These are phyloP conservation scores for Aphelinus certus DNA, from an alignment of 1,140 invertebrate species.

Conservation along the genomic window DNA sequence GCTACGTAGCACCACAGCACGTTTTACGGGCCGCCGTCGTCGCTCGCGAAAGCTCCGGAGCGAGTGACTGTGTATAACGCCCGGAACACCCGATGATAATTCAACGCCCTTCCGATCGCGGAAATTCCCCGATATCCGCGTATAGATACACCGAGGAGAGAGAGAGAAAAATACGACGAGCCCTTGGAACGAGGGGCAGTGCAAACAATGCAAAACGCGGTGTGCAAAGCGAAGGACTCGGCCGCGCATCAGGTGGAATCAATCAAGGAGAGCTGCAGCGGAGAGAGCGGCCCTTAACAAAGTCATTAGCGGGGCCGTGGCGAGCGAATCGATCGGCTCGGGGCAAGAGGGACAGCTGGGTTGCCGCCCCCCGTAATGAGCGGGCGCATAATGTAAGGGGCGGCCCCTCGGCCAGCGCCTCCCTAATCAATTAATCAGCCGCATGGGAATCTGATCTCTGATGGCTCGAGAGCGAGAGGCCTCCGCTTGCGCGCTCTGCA, in stretches of 20 bases:
- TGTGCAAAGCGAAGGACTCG: neutral
- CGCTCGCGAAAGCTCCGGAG: neutral
- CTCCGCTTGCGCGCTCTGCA: conserved; percentile 40
- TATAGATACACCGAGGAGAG: too few relatives aligned
- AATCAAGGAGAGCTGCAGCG: neutral
- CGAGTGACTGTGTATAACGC: too few relatives aligned
- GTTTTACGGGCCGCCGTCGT: conserved; percentile 22
- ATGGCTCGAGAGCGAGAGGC: conserved; percentile 39
- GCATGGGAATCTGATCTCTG: conserved; percentile 53
- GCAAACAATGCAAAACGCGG: too few relatives aligned
- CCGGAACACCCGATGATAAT: too few relatives aligned
- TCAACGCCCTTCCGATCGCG: too few relatives aligned
- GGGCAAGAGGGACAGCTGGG: too few relatives aligned
- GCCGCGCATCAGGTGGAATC: neutral
- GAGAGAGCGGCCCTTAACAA: conserved; percentile 20
- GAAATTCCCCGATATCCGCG: too few relatives aligned
- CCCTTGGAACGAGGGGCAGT: too few relatives aligned
- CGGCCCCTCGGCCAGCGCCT: conserved; percentile 52
- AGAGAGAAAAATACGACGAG: too few relatives aligned
- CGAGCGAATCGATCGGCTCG: conserved; percentile 23
- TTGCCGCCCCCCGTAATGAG: neutral
- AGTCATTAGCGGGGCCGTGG: conserved; percentile 27
- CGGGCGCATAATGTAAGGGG: conserved; percentile 53
- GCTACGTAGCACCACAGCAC: conserved; percentile 6
- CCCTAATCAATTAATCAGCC: conserved; percentile 63